These are phyloP conservation scores for Hyppa rectilinea DNA, from an alignment of 2,888 invertebrate genomes.

Conservation along the genomic window DNA sequence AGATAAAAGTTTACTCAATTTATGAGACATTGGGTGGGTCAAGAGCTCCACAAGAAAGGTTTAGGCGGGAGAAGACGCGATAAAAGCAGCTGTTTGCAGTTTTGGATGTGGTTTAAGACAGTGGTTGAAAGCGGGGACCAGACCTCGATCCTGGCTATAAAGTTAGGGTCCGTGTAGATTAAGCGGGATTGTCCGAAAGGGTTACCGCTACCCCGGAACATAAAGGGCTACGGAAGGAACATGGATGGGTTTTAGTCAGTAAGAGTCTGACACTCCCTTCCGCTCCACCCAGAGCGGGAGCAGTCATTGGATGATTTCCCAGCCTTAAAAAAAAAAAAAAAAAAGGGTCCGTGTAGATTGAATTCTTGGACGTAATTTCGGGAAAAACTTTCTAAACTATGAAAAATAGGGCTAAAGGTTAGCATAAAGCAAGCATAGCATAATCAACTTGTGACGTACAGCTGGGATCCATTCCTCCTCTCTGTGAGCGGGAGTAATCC, in stretches of 20 bases:
- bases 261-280: too few relatives aligned
- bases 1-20: conserved; percentile 65
- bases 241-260: too few relatives aligned
- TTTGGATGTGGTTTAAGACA: conserved; percentile 24
- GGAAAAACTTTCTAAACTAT: background rate
- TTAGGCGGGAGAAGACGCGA: conserved; percentile 49
- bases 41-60: conserved; percentile 45
- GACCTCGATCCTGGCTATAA: conserved; percentile 1
- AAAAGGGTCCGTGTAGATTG: background rate
- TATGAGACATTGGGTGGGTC: conserved; percentile 62
- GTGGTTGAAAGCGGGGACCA: background rate
- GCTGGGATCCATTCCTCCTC: background rate
- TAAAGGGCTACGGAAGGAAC: too few relatives aligned
- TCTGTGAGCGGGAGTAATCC: background rate
- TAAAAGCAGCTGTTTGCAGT: conserved; percentile 55
- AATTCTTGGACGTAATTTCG: conserved; percentile 3
- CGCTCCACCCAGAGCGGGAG: too few relatives aligned
- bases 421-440: background rate
- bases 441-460: background rate
- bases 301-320: too few relatives aligned
- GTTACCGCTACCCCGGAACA: too few relatives aligned
- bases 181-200: too few relatives aligned
- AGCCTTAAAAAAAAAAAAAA: too few relatives aligned
- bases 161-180: background rate
- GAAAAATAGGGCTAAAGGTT: background rate